phyloP scores from a whole-genome alignment of 2,888 invertebrate genomes.

The Molorchus minor region DNA sequence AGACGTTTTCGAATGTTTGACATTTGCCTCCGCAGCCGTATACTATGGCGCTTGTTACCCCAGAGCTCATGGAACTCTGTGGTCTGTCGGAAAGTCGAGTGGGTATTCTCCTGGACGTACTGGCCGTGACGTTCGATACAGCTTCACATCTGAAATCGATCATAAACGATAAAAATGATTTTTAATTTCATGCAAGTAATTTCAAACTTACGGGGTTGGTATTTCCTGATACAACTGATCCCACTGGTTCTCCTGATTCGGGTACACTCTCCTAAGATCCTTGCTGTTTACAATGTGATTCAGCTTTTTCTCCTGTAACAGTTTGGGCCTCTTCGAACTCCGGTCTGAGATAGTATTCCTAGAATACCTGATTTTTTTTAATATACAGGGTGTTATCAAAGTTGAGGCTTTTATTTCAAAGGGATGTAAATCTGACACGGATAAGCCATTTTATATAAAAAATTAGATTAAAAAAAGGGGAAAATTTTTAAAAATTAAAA shows the following conservation, averaged over 20 bases:
- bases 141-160: conserved; percentile 41
- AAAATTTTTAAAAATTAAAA: no score
- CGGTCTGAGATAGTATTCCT: conserved; percentile 44
- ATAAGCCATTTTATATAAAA: no score
- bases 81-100: conserved; percentile 53
- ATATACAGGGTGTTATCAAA: no score
- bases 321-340: conserved; percentile 40
- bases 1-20: conserved; percentile 75
- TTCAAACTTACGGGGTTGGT: conserved; percentile 49
- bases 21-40: conserved; percentile 77
- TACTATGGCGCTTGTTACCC: conserved; percentile 65
- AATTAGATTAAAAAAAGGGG: no score
- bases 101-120: conserved; percentile 38
- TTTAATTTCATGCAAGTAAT: neutral
- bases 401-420: no score
- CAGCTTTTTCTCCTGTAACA: conserved; percentile 32
- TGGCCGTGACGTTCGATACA: conserved; percentile 37
- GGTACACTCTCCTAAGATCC: conserved; percentile 48
- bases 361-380: conserved; percentile 35
- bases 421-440: no score
- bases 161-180: neutral
- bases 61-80: conserved; percentile 59
- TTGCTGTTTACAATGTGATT: conserved; percentile 36
- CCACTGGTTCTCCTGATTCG: conserved; percentile 45
- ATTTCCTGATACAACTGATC: conserved; percentile 53